Conservation (phyloP, 1,140 invertebrate genomes). For the Callitettix versicolor region DNA sequence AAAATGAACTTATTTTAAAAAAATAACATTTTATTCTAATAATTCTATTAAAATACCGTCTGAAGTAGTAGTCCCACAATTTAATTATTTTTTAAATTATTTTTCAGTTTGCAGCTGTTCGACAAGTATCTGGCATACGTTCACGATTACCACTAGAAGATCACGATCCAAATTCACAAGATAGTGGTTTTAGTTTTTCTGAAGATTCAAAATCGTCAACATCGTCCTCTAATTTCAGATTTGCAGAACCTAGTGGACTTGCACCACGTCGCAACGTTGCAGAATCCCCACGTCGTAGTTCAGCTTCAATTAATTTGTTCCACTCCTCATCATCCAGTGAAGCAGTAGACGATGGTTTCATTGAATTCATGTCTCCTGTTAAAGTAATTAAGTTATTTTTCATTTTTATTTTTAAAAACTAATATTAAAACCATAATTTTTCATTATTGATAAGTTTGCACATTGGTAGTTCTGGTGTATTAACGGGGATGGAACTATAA, state of each 20-base stretch:
- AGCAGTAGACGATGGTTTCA: constrained; percentile 54
- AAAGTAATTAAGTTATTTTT: no score
- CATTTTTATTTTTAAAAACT: no score
- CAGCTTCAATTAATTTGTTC: constrained; percentile 13
- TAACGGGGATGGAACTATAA: no score
- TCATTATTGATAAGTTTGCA: no score
- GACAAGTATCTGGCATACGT: constrained; percentile 7
- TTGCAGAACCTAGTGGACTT: constrained; percentile 40
- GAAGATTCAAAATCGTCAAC: constrained; percentile 20
- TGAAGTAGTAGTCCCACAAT: no score
- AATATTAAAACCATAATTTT: no score
- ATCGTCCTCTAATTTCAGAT: constrained; percentile 29
- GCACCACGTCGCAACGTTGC: constrained; percentile 37
- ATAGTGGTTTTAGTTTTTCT: constrained; percentile 41
- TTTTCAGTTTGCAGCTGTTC: constrained; percentile 15
- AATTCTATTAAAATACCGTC: no score
- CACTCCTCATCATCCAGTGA: constrained; percentile 42
- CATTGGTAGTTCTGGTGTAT: no score
- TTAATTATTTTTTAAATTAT: no score
- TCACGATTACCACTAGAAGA: constrained; percentile 23
- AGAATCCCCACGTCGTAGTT: constrained; percentile 28
- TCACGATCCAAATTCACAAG: constrained; percentile 43
- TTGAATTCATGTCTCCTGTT: constrained; percentile 41
- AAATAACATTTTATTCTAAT: no score
- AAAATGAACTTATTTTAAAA: no score